Conservation (phyloP, 1,140 invertebrate species). For the Lithobius niger region DNA sequence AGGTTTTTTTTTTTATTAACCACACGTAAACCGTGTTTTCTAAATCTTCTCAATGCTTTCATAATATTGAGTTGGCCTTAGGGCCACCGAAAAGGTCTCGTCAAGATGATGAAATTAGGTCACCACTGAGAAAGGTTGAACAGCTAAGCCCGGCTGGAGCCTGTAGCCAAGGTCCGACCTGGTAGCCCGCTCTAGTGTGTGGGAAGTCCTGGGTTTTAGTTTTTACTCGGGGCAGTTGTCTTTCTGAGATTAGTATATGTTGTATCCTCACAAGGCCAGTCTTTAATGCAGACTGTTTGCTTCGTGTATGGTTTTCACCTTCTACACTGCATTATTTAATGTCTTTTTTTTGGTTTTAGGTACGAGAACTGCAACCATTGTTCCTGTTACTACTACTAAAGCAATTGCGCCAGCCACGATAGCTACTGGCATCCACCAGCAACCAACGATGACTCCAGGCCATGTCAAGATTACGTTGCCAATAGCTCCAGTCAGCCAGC, state of each 20-base stretch:
- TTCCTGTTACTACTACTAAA: neutral
- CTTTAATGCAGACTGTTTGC: neutral
- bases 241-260: neutral
- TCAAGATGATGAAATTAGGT: too few species aligned
- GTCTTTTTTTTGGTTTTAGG: conserved; percentile 12
- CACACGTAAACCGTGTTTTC: too few species aligned
- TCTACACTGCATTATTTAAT: conserved; percentile 19
- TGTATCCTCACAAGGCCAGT: neutral
- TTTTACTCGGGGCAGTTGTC: neutral
- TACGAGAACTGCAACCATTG: conserved; percentile 14
- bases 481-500: conserved; percentile 19
- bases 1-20: too few species aligned
- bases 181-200: too few species aligned
- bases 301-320: neutral
- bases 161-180: too few species aligned
- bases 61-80: too few species aligned
- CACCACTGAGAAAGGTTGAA: too few species aligned
- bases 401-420: conserved; percentile 16
- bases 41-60: too few species aligned
- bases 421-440: neutral
- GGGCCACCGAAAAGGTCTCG: too few species aligned
- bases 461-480: conserved; percentile 27
- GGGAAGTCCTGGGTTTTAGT: neutral
- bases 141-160: too few species aligned
- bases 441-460: conserved; percentile 12